Percentiles rank a stretch among this genome's conserved stretches.
Conservation (phyloP, 35 echinoderm and acorn worm species). For the Diadema setosum region DNA sequence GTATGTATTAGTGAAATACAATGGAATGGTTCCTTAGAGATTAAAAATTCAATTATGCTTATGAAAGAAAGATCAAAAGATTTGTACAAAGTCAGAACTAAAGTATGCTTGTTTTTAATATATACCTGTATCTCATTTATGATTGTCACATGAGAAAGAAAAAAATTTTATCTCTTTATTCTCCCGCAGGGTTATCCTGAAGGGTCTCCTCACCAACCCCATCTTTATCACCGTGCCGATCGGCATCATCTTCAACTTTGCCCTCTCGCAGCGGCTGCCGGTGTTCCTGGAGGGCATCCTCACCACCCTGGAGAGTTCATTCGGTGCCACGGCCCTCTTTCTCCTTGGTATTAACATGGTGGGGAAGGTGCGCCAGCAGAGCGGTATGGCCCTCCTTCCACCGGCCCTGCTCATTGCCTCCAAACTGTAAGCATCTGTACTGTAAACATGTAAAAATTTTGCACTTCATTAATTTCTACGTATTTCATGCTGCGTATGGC, state of each 20-base stretch:
- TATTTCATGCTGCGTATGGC: too few species aligned
- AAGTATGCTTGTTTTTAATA: too few species aligned
- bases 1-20: too few species aligned
- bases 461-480: too few species aligned
- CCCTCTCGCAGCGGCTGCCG: constrained; percentile 44
- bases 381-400: constrained; percentile 21
- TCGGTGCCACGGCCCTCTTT: constrained; percentile 68
- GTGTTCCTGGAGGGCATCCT: constrained; percentile 23
- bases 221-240: constrained; percentile 57
- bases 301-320: constrained; percentile 45
- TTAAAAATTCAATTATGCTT: too few species aligned
- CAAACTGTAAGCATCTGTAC: constrained; percentile 20
- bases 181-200: neutral
- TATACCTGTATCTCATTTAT: too few species aligned
- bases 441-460: too few species aligned
- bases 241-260: constrained; percentile 57
- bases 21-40: too few species aligned
- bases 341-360: constrained; percentile 74
- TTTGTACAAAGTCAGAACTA: too few species aligned
- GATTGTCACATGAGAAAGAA: too few species aligned
- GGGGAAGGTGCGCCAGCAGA: constrained; percentile 42
- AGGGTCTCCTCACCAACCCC: constrained; percentile 66
- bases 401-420: constrained; percentile 7
- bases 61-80: too few species aligned
- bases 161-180: too few species aligned